Percentiles rank a stretch among this genome's conserved stretches.
Evolutionary conservation across 23 tunicate species (phyloP).

Genomic region (Trididemnum nubilum): DNA sequence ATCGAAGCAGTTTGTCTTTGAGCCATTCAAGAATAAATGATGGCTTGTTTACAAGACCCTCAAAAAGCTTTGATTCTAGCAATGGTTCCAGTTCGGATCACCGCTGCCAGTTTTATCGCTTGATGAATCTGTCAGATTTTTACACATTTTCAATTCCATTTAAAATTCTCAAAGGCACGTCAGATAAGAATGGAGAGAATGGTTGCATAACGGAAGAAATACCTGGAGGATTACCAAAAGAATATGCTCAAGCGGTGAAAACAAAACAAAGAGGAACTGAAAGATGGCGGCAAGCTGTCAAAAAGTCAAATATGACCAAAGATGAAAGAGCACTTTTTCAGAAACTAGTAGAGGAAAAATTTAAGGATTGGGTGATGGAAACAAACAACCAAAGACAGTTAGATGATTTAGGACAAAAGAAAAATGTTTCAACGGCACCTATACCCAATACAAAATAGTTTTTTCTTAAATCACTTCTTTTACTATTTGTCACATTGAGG

Average conservation of each 20-base stretch:
- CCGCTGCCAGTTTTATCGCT: conserved; percentile 17
- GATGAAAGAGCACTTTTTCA: conserved; percentile 65
- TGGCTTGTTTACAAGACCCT: neutral
- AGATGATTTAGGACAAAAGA: conserved; percentile 55
- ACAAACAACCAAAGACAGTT: conserved; percentile 74
- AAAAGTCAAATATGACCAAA: conserved; percentile 68
- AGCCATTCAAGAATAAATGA: conserved; percentile 35
- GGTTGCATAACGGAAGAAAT: conserved; percentile 46
- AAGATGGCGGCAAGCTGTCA: conserved; percentile 74
- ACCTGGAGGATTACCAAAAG: conserved; percentile 75
- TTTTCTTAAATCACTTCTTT: too few species aligned
- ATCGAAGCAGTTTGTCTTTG: conserved; percentile 6
- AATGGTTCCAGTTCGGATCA: neutral
- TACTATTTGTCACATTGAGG: too few species aligned
- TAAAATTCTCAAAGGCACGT: neutral
- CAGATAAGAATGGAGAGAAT: neutral
- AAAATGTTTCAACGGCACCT: neutral
- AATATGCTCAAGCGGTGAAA: conserved; percentile 68
- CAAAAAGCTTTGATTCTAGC: neutral
- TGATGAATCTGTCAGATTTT: conserved; percentile 66
- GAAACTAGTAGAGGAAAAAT: conserved; percentile 59
- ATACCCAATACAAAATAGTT: too few species aligned
- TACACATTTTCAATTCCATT: conserved; percentile 76
- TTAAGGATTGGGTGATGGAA: conserved; percentile 71
- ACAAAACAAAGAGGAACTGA: conserved; percentile 60